Evolutionary conservation across 2,113 vertebrate genomes (phyloP), one percentile per base, ranked within the genome.

Genomic region (Caloenas nicobarica): DNA sequence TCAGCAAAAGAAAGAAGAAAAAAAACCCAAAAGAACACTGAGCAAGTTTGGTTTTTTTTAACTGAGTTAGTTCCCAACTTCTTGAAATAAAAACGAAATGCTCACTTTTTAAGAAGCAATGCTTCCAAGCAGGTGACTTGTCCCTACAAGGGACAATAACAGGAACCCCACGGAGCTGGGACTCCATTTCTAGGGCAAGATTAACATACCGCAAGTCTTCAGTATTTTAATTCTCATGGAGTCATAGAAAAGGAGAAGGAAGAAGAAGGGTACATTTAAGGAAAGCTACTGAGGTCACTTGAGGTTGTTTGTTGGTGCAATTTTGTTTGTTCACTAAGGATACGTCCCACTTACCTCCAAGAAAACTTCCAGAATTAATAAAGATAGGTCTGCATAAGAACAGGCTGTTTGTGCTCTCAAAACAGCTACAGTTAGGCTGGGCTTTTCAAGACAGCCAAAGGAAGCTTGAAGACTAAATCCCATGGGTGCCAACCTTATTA

Each of bases 21-120:
- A 40, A 40, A 33, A 44, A 16, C n/a, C n/a, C n/a, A 7, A 33
- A 31, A 0, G 0, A 85, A 53, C 2, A 9, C 11, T 33, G 36
- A 81, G 16, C n/a, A 70, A 86, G 40, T 42, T 84, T n/a, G n/a
- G n/a, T n/a, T n/a, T n/a, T n/a, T 86, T 73, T 36, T 33, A 46
- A 66, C 15, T 38, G 61, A 89, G 15, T 66, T 86, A n/a, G 18
- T 51, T 64, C 81, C 46, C 54, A 91, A 2, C 16, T 56, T 61
- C 54, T 50, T 29, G 36, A 83, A 73, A 65, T 66, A 50, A 83
- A 85, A 73, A 23, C 36, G 1, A 68, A 76, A 50, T 16, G 3
- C 7, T 85, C 21, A 17, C 3, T 62, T 76, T 51, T 57, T 38
- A 68, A 65, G 21, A 40, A 60, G 16, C 2, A 31, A 70, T 65